Evolutionary conservation across 2,888 invertebrate species (phyloP), one percentile per base, ranked within the genome.

Genomic region (Dolichopus griseipennis): DNA sequence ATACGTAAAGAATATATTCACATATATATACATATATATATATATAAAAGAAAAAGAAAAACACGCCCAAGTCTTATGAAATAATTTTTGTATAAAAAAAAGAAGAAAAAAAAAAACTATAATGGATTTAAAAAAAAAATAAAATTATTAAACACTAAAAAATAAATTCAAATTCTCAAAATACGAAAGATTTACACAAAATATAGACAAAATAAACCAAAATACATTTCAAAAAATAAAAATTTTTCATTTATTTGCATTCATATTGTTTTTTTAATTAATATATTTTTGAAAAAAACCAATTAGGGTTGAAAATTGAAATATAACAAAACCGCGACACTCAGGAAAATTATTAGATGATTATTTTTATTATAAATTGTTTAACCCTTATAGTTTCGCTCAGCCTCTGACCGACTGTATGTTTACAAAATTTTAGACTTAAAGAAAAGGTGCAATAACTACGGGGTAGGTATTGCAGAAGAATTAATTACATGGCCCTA

Each of bases 61-160:
- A 77, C 77, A 79, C 78, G 79, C 79, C 79, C 80, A 79, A 80
- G 78, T 79, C 79, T 79, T 79, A 79, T 79, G 79, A 79, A 68
- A 65, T 61, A 37, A 62, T 65, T 68, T 63, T 63, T 63, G 27
- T 27, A 63, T 52, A 52, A 52, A 52, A 52, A 52, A 18, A 52
- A 27, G 5, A 18, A 76, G 74, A 76, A 75, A 75, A 75, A 76
- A 65, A 66, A 64, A 64, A 34, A 64, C 33, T 20, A 37, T 20
- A 37, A 64, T 18, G 18, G 27, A 64, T 64, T 15, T 22, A 62
- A 64, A 34, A 12, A 34, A 34, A 64, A 64, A 64, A n/a, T 18
- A 64, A 37, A 33, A 33, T n/a, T 10, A 64, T 34, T 18, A 34
- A 33, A 64, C 1, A 63, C 22, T 15, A 33, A 63, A 27, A 63